A percentile compares a stretch with the other conserved stretches of the same genome.
These are phyloP conservation scores for Phaethornis superciliosus DNA, from an alignment of 2,113 vertebrate species.

Conservation along the genomic window DNA sequence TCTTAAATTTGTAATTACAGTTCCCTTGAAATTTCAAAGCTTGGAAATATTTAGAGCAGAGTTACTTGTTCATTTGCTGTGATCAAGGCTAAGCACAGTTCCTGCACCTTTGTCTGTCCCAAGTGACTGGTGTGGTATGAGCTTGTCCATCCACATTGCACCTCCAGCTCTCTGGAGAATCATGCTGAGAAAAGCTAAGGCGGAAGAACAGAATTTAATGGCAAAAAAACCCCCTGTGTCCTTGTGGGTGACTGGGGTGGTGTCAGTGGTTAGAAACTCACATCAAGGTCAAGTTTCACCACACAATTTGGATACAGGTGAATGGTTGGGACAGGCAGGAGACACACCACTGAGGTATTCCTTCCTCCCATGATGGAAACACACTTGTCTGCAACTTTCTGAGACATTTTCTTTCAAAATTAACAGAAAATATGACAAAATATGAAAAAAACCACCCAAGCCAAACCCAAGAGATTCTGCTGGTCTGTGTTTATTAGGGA, in stretches of 20 bases:
- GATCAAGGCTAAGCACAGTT: neutral
- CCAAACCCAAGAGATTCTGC: neutral
- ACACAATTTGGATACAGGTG: neutral
- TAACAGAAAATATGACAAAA: neutral
- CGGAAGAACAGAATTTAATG: neutral
- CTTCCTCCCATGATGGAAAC: neutral
- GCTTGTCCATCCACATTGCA: rapidly evolving
- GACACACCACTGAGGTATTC: neutral
- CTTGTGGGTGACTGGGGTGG: neutral
- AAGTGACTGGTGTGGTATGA: rapidly evolving
- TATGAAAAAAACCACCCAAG: neutral
- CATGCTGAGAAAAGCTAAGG: neutral
- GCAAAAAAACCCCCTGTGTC: neutral
- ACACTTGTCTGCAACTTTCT: neutral
- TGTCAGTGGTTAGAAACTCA: neutral
- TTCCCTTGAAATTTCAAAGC: neutral
- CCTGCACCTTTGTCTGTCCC: neutral
- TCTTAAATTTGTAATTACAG: neutral
- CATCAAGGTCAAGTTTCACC: neutral
- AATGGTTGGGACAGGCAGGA: neutral
- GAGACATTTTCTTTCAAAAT: neutral
- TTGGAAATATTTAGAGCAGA: neutral
- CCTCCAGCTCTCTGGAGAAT: neutral
- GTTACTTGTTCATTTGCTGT: neutral
- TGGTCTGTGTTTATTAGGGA: neutral